Evolutionary conservation across 1,140 invertebrate genomes (phyloP).

Genomic region (Heliconius hewitsoni): DNA sequence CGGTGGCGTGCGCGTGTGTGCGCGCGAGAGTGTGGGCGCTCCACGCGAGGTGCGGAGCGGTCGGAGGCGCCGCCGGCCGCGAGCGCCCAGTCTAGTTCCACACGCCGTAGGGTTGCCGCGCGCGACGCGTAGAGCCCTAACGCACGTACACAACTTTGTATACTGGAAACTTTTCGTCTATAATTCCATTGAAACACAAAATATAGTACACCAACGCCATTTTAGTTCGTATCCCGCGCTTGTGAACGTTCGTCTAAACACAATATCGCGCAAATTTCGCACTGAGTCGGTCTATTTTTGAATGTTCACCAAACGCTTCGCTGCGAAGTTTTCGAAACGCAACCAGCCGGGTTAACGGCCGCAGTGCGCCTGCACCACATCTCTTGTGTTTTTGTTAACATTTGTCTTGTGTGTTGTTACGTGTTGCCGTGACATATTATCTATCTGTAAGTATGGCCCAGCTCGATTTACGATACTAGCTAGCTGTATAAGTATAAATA

Average conservation of each 20-base stretch:
- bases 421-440: slow-evolving; percentile 67
- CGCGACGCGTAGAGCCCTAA: slow-evolving; percentile 59
- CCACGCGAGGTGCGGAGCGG: slow-evolving; percentile 61
- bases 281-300: slow-evolving; percentile 77
- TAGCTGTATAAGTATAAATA: slow-evolving; percentile 26
- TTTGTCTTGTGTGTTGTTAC: slow-evolving; percentile 71
- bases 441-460: slow-evolving; percentile 79
- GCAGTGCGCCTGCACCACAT: slow-evolving; percentile 70
- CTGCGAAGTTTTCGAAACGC: slow-evolving; percentile 78
- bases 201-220: background rate
- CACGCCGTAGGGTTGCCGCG: slow-evolving; percentile 69
- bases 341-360: slow-evolving; percentile 74
- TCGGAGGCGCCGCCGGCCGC: slow-evolving; percentile 61
- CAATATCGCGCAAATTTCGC: slow-evolving; percentile 60
- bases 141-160: slow-evolving; percentile 74
- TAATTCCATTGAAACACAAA: background rate
- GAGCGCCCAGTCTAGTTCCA: slow-evolving; percentile 54
- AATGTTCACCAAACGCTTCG: slow-evolving; percentile 77
- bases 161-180: slow-evolving; percentile 77
- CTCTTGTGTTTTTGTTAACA: slow-evolving; percentile 78
- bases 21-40: slow-evolving; percentile 61
- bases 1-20: slow-evolving; percentile 45
- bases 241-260: slow-evolving; percentile 50
- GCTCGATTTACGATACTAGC: slow-evolving; percentile 68
- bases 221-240: background rate